Conservation (phyloP, 2,113 vertebrate genomes). For the Ciconia boyciana region DNA sequence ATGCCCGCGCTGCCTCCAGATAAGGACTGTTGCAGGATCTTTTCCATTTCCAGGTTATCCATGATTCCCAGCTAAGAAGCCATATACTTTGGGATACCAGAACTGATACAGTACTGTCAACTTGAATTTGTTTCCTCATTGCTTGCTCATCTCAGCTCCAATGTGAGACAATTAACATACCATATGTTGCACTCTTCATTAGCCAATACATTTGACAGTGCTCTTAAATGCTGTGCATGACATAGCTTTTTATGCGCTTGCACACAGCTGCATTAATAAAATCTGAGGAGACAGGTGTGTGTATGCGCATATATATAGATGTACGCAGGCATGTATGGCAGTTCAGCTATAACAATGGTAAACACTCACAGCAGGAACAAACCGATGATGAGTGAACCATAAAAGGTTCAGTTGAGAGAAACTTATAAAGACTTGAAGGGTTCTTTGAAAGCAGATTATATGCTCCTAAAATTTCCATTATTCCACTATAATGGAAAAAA, state of each 20-base stretch:
- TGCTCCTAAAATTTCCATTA: background rate
- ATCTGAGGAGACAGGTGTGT: background rate
- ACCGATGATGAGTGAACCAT: fast-evolving
- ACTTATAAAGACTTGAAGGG: background rate
- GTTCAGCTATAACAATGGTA: background rate
- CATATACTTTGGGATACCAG: background rate
- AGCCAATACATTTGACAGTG: background rate
- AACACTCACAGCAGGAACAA: conserved; percentile 21
- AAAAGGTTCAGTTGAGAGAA: background rate
- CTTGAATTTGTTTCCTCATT: background rate
- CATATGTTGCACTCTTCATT: background rate
- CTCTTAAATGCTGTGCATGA: background rate
- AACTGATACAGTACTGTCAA: background rate
- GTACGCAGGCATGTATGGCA: background rate
- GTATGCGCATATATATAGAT: background rate
- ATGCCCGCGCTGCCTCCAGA: fast-evolving
- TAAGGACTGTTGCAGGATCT: background rate
- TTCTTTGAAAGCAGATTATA: background rate
- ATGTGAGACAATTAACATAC: background rate
- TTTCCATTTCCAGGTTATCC: background rate
- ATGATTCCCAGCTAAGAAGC: background rate
- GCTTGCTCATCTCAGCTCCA: background rate
- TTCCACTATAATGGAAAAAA: conserved; percentile 7
- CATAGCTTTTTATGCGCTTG: background rate
- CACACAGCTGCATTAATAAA: conserved; percentile 18